Evolutionary conservation across 1,140 invertebrate species (phyloP).

Genomic region (Gryon sp.): DNA sequence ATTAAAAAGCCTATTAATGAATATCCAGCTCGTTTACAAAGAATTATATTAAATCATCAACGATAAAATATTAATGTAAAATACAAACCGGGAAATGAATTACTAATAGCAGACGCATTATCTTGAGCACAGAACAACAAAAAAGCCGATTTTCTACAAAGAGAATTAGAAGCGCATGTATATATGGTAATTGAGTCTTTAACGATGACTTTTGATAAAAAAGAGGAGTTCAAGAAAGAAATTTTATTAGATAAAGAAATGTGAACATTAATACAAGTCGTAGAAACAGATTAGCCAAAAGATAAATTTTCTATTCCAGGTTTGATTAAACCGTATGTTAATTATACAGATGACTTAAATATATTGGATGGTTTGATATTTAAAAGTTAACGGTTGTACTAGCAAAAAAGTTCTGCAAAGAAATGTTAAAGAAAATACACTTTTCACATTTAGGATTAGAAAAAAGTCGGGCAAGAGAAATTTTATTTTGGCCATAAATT

Average conservation of each 20-base stretch:
- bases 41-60: conserved; percentile 15
- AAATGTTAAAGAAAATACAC: conserved; percentile 70
- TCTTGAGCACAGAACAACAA: conserved; percentile 2
- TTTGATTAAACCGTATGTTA: conserved; percentile 42
- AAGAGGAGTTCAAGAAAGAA: conserved; percentile 24
- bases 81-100: conserved; percentile 18
- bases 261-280: conserved; percentile 11
- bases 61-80: conserved; percentile 4
- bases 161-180: conserved; percentile 18
- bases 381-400: conserved; percentile 67
- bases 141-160: conserved; percentile 14
- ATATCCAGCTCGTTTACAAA: conserved; percentile 13
- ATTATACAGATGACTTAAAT: conserved; percentile 47
- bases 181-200: conserved; percentile 18
- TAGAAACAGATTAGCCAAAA: conserved; percentile 33
- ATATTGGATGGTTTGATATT: conserved; percentile 67
- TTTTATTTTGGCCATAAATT: conserved; percentile 73
- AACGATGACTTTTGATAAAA: conserved; percentile 36
- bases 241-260: conserved; percentile 24
- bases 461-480: conserved; percentile 67
- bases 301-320: conserved; percentile 11
- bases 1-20: conserved; percentile 24
- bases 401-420: conserved; percentile 56
- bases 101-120: conserved; percentile 18
- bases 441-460: conserved; percentile 66